These are phyloP conservation scores for Polymixis flavicincta DNA, from an alignment of 2,888 invertebrate genomes.

Conservation along the genomic window DNA sequence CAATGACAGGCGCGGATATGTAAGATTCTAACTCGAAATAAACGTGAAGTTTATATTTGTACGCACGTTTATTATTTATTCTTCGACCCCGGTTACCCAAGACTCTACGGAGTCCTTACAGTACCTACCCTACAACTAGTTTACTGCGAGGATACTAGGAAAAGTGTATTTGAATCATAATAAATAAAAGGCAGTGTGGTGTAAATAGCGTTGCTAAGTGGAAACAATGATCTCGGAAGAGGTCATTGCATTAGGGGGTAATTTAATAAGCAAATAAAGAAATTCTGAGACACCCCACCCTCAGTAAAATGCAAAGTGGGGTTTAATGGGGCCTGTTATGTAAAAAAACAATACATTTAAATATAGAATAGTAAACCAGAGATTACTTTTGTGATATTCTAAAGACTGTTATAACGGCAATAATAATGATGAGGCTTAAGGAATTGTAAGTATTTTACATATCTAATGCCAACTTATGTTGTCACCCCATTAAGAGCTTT, in stretches of 20 bases:
- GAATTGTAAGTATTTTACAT: background rate
- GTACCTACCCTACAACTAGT: background rate
- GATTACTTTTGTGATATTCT: background rate
- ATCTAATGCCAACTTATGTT: conserved; percentile 16
- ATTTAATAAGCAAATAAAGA: background rate
- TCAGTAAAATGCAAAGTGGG: too few species aligned
- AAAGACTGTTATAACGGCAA: background rate
- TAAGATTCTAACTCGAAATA: too few species aligned
- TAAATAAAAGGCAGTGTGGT: background rate
- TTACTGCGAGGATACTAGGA: background rate
- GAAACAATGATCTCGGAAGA: background rate
- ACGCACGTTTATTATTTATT: too few species aligned
- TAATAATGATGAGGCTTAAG: background rate
- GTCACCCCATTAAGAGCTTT: conserved; percentile 36
- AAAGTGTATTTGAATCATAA: background rate
- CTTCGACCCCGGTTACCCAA: too few species aligned
- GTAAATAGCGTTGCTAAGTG: background rate
- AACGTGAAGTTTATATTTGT: too few species aligned
- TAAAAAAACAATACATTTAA: background rate
- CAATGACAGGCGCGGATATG: too few species aligned
- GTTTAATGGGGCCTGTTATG: background rate
- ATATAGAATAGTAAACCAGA: background rate
- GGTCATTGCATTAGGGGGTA: background rate
- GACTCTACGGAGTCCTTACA: too few species aligned
- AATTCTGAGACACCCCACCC: background rate